Evolutionary conservation across 2,888 invertebrate genomes (phyloP), one percentile per base, ranked within the genome.

Genomic region (Timema podura): DNA sequence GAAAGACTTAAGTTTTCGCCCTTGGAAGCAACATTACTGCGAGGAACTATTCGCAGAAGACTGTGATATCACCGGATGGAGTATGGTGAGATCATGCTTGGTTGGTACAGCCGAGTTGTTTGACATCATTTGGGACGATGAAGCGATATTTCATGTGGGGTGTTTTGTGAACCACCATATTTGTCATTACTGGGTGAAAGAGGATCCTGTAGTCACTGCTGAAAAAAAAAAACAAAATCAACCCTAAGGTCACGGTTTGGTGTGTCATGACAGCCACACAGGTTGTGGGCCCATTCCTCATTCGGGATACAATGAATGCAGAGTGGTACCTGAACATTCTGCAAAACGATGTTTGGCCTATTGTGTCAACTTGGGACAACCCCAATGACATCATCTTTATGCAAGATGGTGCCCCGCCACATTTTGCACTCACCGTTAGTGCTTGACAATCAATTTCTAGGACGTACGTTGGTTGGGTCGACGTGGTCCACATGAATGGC

Each of bases 51-150:
- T 7, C 15, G 15, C 6, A 16, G 57, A 57, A 57, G 57, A 57
- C 16, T 57, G 5, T 57, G 57, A 57, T n/a, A n/a, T 16, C 9
- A 11, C 16, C 57, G 57, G 11, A 57, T 57, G 57, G 57, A 57
- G 9, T 57, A 57, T 57, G 57, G 57, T 11, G 6, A 57, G 57
- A 57, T 57, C 57, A 57, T 57, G 57, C 57, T 57, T 57, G 7
- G 57, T 57, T 57, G 9, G 7, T 57, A 57, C 16, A 57, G 15
- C 57, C 57, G 6, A 57, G 8, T 57, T 57, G 9, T 57, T 57
- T 16, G 16, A 16, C 11, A 11, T 57, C 57, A 11, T 11, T 57
- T 11, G 57, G 9, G 6, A 7, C 57, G 11, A 30, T 30, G 30
- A 30, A 30, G 30, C 30, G 30, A 30, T 30, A 30, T 30, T 30